These are phyloP conservation scores for Catostylus mosaicus DNA, from an alignment of 30 jellyfish, hydroid and myxozoan genomes.

Conservation along the genomic window DNA sequence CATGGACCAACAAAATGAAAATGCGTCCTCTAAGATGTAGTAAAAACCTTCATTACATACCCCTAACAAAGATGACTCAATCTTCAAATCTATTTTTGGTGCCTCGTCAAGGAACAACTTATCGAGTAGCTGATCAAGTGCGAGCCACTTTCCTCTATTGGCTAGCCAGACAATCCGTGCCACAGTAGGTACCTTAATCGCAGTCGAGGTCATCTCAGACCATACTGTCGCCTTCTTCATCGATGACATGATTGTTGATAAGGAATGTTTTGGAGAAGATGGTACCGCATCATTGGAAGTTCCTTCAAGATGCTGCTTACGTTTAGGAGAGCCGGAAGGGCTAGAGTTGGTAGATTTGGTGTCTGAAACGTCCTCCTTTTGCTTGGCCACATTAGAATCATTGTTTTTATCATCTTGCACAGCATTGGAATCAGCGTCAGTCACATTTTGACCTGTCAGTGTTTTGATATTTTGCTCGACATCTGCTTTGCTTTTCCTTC, in stretches of 20 bases:
- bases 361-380: background rate
- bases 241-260: slow-evolving; percentile 36
- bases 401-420: background rate
- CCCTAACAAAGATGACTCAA: slow-evolving; percentile 64
- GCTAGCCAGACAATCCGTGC: slow-evolving; percentile 68
- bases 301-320: background rate
- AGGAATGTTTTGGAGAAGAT: slow-evolving; percentile 31
- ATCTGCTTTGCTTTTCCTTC: slow-evolving; percentile 7
- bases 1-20: no score
- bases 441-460: background rate
- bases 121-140: slow-evolving; percentile 63
- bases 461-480: background rate
- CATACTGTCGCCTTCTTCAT: slow-evolving; percentile 58
- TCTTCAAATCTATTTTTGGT: slow-evolving; percentile 29
- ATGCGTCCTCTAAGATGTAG: background rate
- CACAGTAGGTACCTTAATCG: slow-evolving; percentile 56
- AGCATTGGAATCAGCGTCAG: background rate
- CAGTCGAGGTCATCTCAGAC: slow-evolving; percentile 53
- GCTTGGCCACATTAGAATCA: background rate
- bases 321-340: slow-evolving; percentile 5
- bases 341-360: background rate
- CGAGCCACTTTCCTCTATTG: slow-evolving; percentile 53
- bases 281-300: slow-evolving; percentile 24
- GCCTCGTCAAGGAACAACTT: slow-evolving; percentile 49
- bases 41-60: slow-evolving; percentile 21